Evolutionary conservation across 2,888 invertebrate species (phyloP).

Genomic region (Acanthosepion lycidas): DNA sequence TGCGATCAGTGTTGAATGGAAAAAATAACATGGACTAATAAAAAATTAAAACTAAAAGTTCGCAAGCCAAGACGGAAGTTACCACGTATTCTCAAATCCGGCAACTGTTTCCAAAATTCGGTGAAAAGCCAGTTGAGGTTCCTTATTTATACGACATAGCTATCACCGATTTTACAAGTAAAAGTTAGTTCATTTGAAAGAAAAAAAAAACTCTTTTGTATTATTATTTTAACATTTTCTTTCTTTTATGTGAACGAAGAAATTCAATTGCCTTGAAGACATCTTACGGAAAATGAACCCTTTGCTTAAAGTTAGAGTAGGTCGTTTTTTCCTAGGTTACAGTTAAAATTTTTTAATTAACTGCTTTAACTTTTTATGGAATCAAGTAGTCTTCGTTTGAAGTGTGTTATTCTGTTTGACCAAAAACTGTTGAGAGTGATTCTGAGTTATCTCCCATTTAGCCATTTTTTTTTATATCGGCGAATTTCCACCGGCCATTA

Average conservation of each 20-base stretch:
- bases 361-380: too few relatives aligned
- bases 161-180: too few relatives aligned
- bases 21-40: neutral
- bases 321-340: too few relatives aligned
- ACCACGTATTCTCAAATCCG: neutral
- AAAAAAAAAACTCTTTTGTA: too few relatives aligned
- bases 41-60: neutral
- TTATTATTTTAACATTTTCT: too few relatives aligned
- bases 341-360: too few relatives aligned
- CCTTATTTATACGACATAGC: neutral
- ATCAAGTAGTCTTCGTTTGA: neutral
- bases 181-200: too few relatives aligned
- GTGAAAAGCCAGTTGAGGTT: neutral
- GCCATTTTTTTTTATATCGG: neutral
- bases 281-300: too few relatives aligned
- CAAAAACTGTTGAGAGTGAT: neutral
- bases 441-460: neutral
- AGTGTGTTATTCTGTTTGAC: neutral
- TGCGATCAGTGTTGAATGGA: neutral
- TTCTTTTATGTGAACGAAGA: too few relatives aligned
- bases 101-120: neutral
- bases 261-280: too few relatives aligned
- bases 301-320: too few relatives aligned
- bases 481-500: neutral
- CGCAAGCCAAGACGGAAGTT: neutral